Evolutionary conservation across 2,113 vertebrate species (phyloP).

Genomic region (Murina feae): DNA sequence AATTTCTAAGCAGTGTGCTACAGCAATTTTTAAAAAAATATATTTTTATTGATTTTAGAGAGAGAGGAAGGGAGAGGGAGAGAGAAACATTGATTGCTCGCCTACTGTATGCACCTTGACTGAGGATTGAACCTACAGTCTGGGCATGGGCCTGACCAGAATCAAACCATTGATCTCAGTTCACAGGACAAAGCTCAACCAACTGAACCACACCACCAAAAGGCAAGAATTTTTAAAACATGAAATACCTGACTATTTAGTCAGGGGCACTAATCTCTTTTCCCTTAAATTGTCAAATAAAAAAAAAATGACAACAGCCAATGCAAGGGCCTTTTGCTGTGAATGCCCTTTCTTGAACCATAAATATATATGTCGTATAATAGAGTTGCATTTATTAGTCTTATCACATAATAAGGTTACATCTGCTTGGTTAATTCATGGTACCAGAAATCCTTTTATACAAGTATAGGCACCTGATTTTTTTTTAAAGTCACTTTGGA

Average conservation of each 20-base stretch:
- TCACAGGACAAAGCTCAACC: too few relatives aligned
- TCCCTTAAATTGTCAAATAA: background rate
- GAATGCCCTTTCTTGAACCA: background rate
- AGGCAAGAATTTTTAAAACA: background rate
- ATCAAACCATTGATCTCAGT: too few relatives aligned
- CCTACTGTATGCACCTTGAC: too few relatives aligned
- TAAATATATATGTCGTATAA: background rate
- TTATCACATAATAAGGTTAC: background rate
- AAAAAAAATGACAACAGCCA: background rate
- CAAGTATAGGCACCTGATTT: background rate
- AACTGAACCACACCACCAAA: too few relatives aligned
- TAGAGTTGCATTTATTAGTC: background rate
- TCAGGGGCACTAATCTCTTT: background rate
- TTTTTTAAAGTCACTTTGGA: background rate
- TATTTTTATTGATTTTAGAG: too few relatives aligned
- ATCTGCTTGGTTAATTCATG: background rate
- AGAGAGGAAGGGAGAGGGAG: too few relatives aligned
- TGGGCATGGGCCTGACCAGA: too few relatives aligned
- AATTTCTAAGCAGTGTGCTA: too few relatives aligned
- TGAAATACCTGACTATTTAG: background rate
- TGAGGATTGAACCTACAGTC: too few relatives aligned
- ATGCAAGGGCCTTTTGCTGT: background rate
- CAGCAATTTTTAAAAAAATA: too few relatives aligned
- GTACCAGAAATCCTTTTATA: background rate
- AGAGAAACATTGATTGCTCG: too few relatives aligned